Evolutionary conservation across 1,140 invertebrate species (phyloP).

Genomic region (Bombyx mori): ASM3026992v2 NC_085115.1:8903001-8903500

Average conservation of each 20-base stretch:
- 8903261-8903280: constrained; percentile 14
- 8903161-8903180: neutral
- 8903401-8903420: neutral
- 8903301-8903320: constrained; percentile 11
- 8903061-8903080: too few relatives aligned
- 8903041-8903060: too few relatives aligned
- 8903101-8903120: too few relatives aligned
- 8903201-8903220: constrained; percentile 15
- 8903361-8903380: constrained; percentile 14
- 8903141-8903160: neutral
- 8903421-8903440: too few relatives aligned
- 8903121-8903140: too few relatives aligned
- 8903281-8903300: constrained; percentile 9
- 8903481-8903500: too few relatives aligned
- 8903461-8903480: too few relatives aligned
- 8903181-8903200: constrained; percentile 14
- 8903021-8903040: too few relatives aligned
- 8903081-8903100: too few relatives aligned
- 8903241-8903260: constrained; percentile 11
- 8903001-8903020: too few relatives aligned
- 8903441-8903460: too few relatives aligned
- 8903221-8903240: constrained; percentile 7
- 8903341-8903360: constrained; percentile 11
- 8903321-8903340: constrained; percentile 9
- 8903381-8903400: constrained; percentile 7